Base-by-base conservation (phyloP, 2,888 invertebrate genomes). In the Tetropium fuscum region DNA sequence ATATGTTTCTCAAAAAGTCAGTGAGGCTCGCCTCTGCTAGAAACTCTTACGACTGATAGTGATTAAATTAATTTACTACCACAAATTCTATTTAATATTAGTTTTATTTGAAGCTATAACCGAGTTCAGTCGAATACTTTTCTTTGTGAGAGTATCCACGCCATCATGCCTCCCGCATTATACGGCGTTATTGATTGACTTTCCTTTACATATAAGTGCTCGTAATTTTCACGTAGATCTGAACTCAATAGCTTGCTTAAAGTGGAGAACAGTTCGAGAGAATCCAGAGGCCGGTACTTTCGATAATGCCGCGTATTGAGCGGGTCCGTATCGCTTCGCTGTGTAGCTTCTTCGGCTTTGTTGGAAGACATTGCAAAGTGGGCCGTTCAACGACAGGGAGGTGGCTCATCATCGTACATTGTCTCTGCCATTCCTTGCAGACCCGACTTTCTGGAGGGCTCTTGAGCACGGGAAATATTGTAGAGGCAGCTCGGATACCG, bases 391-490 rank as follows among this genome's bases (percentile, higher is more conserved):
- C 51, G 61, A 60, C 64, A 59, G 57, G 51, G 62, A 64, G 64
- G 57, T 64, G 64, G 60, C 58, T 64, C 64, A 64, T 64, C 60
- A 56, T 45, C n/a, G n/a, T n/a, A n/a, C n/a, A n/a, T n/a, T n/a
- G n/a, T 49, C 53, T 53, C 43, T 56, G 49, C 57, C 57, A 34
- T 57, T 61, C 63, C 47, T 58, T 59, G 63, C 67, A 64, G 60
- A 66, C 61, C 56, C 58, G 57, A 60, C 57, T 65, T 64, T 60
- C 56, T 57, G 48, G 45, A 62, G 66, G 41, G 49, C 30, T 41
- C 45, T 63, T 49, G 55, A 53, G 20, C 49, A 60, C 63, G 36
- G 60, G 66, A 65, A 65, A 65, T 63, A 65, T 60, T 62, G 49
- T 59, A 54, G 47, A 32, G 49, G 53, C 57, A 60, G 53, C 53